Percentiles rank a stretch among this genome's conserved stretches.
Conservation (phyloP, 2,888 invertebrate genomes). For the Periphyllus acericola region DNA sequence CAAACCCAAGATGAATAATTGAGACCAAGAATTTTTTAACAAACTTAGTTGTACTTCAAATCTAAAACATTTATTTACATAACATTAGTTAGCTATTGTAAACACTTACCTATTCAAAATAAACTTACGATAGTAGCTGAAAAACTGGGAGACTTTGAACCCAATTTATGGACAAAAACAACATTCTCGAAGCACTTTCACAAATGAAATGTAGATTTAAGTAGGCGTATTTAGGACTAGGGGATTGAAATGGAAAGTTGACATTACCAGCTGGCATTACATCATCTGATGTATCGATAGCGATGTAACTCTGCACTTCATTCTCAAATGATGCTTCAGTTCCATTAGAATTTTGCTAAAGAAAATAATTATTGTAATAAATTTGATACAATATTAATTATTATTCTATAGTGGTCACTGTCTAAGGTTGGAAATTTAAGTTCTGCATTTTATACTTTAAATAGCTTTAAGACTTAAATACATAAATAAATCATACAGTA, state of each 20-base stretch:
- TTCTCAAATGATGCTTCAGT: constrained; percentile 65
- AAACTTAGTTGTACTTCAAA: constrained; percentile 84
- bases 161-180: constrained; percentile 93
- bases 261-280: constrained; percentile 36
- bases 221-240: constrained; percentile 84
- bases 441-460: too few species aligned
- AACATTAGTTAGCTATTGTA: background rate
- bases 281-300: constrained; percentile 44
- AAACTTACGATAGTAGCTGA: constrained; percentile 77
- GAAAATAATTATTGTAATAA: background rate
- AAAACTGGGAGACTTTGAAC: constrained; percentile 85
- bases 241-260: constrained; percentile 65
- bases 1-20: constrained; percentile 89
- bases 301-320: constrained; percentile 63
- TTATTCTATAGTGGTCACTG: background rate
- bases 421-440: background rate
- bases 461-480: too few species aligned
- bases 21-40: constrained; percentile 90
- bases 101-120: background rate
- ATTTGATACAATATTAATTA: too few species aligned
- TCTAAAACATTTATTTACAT: constrained; percentile 69
- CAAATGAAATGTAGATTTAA: constrained; percentile 94
- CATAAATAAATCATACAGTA: too few species aligned
- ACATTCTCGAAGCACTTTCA: constrained; percentile 91
- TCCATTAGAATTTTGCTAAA: constrained; percentile 52